Evolutionary conservation across 2,797 vertebrate species (phyloP), one percentile per base, ranked within the genome.

Genomic region (Melanotaenia maccullochi): DNA sequence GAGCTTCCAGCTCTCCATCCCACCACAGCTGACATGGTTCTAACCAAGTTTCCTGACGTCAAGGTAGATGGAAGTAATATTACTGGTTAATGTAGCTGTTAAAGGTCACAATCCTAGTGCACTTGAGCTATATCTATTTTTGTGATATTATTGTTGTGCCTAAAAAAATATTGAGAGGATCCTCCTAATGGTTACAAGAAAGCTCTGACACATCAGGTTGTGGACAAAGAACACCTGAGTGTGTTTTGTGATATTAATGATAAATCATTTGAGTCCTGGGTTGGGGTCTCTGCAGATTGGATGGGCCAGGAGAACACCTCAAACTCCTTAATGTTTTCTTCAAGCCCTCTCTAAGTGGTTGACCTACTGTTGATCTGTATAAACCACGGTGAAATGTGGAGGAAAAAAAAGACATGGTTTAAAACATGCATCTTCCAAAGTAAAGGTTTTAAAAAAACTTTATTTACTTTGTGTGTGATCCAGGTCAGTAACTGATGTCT

Each of bases 1-100:
- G 97, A 99, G 82, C 93, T 99, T 51, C 96, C 96, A 51, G 97
- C 97, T 70, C 95, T 99, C 24, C 97, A 97, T 60, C 97, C 98
- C 85, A 97, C 95, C 85, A 95, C 95, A 51, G 95, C 97, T 11
- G 97, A 98, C 3, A 93, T 97, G 78, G 94, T 95, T 66, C 90
- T 97, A 35, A 98, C 97, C 81, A 97, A 97, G 51, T 99, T 99
- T 89, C 96, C 96, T 1, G 97, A 99, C 58, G 95, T 97, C 79
- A 99, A 99, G 97, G 98, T 92, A 71, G 4, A 56, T 36, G 32
- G 20, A 68, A 25, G 20, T 22, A 5, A n/a, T 30, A 8, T 20
- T 18, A 9, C 35, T 30, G 14, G 13, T 57, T 49, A 47, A 18
- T 56, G 49, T 36, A 12, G 12, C 40, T 69, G 16, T 5, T 5